Base-by-base conservation (phyloP, 2,113 vertebrate species). In the Periophthalmodon schlosseri region DNA sequence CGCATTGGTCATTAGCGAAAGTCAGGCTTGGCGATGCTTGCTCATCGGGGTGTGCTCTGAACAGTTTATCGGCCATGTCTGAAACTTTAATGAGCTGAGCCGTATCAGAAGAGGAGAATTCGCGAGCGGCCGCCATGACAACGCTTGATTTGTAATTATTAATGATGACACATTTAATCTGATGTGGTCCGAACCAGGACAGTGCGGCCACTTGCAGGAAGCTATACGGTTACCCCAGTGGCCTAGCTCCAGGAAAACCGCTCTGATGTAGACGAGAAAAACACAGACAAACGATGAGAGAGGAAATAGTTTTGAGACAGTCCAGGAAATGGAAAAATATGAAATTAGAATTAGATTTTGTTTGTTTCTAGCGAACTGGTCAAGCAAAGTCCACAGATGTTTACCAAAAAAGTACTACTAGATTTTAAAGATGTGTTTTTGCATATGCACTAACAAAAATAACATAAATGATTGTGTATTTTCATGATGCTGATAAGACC, bases 101-200 rank as follows among this genome's bases (percentile, higher is more conserved):
- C 69, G 80, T 73, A 82, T 70, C 73, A 82, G 67, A 58, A 46
- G 76, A 74, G 70, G 24, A 49, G 33, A 69, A 74, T 78, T 67
- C 66, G 68, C 73, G 75, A 82, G 78, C 67, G 79, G 77, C 77
- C 79, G 28, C n/a, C n/a, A 71, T 60, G 73, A 80, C 76, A 72
- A 72, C 61, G 20, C 72, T 60, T 80, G 66, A 87, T 83, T 82
- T 83, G 86, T 81, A 88, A 89, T 85, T 86, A 90, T 87, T 88
- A 70, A 88, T 71, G 64, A 74, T 74, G 73, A 88, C 83, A 85
- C 57, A 69, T 82, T 87, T 79, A 84, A 85, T 83, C 76, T 69
- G 86, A 84, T 79, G 79, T 20, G 75, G 77, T 24, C 58, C 74
- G 76, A 76, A 79, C 61, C 52, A 1, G 70, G 79, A 72, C 24